Percentiles rank a stretch among this genome's conserved stretches.
Evolutionary conservation across 2,888 invertebrate species (phyloP).

Genomic region (Synanthedon formicaeformis): DNA sequence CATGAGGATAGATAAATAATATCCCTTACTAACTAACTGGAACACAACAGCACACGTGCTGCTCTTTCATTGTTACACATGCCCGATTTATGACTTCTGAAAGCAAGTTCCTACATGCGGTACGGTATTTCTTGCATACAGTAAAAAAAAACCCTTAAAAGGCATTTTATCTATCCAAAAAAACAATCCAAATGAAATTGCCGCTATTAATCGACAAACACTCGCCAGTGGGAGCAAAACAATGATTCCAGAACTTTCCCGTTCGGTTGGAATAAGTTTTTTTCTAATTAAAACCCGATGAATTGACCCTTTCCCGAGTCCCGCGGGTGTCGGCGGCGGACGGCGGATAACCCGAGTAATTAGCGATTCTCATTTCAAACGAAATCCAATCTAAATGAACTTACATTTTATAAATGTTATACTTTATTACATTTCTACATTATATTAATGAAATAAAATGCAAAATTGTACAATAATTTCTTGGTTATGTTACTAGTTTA

Average conservation of each 20-base stretch:
- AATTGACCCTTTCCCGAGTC: slow-evolving; percentile 11
- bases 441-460: too few relatives aligned
- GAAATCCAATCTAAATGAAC: slow-evolving; percentile 1
- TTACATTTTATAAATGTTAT: neutral
- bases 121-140: too few relatives aligned
- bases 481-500: too few relatives aligned
- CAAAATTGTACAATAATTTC: too few relatives aligned
- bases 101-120: too few relatives aligned
- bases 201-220: slow-evolving; percentile 2
- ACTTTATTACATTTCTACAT: neutral
- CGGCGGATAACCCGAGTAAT: slow-evolving; percentile 12
- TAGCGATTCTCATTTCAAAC: slow-evolving; percentile 11
- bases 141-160: neutral
- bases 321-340: neutral
- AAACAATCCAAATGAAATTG: slow-evolving; percentile 2
- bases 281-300: slow-evolving; percentile 20
- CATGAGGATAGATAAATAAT: too few relatives aligned
- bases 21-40: too few relatives aligned
- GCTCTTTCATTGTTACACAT: too few relatives aligned
- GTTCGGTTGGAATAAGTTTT: slow-evolving; percentile 10
- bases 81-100: too few relatives aligned
- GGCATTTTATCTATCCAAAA: neutral
- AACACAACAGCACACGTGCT: too few relatives aligned
- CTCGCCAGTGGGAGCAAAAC: slow-evolving; percentile 5
- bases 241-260: slow-evolving; percentile 7